Percentiles rank a stretch among this genome's conserved stretches.
phyloP scores from a whole-genome alignment of 2,797 vertebrate species.

The Champsocephalus esox region DNA sequence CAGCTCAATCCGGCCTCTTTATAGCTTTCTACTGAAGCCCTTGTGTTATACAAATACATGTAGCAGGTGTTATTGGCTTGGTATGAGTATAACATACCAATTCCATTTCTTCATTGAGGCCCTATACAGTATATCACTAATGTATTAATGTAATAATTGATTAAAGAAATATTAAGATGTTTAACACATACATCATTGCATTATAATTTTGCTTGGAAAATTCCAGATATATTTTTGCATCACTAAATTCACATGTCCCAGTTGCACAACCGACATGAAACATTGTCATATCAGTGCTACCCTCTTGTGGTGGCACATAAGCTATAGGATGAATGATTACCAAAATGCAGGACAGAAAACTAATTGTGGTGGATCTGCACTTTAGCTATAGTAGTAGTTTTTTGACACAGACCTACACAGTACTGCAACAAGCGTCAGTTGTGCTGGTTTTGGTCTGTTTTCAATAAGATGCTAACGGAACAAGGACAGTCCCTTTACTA shows the following conservation, averaged over 20 bases:
- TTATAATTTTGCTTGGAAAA: neutral
- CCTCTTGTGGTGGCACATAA: slow-evolving; percentile 76
- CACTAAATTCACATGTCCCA: neutral
- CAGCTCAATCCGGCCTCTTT: neutral
- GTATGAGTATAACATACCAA: neutral
- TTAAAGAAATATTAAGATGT: neutral
- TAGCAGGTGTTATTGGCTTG: neutral
- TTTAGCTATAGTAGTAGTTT: too few relatives aligned
- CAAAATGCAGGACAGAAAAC: neutral
- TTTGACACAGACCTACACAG: neutral
- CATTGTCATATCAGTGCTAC: slow-evolving; percentile 55
- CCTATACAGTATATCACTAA: neutral
- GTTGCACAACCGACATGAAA: neutral
- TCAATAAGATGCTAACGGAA: neutral
- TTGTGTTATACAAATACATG: slow-evolving; percentile 8
- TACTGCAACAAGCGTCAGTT: neutral
- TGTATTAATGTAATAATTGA: neutral
- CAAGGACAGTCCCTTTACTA: neutral
- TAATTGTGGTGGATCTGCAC: neutral
- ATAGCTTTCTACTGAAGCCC: slow-evolving; percentile 4
- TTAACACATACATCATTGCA: neutral
- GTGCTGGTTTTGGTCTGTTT: neutral
- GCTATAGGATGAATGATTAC: neutral
- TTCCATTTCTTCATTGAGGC: neutral
- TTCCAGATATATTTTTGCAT: neutral